Evolutionary conservation across 2,888 invertebrate genomes (phyloP), one percentile per base, ranked within the genome.

Genomic region (Branchipolynoe longqiensis): DNA sequence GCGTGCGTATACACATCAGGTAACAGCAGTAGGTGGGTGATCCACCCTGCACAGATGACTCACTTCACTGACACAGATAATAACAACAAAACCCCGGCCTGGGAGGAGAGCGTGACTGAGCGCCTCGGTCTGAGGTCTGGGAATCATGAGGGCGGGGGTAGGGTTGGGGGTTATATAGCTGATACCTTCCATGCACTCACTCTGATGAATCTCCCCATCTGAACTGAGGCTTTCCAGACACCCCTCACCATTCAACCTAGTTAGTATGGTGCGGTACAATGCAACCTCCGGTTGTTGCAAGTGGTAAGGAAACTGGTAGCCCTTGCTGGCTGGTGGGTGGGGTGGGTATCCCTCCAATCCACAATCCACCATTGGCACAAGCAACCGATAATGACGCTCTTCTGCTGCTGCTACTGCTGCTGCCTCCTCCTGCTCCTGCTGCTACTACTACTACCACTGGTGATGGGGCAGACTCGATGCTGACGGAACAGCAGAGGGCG

Each of bases 41-140:
- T 38, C 36, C 69, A 33, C 18, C 18, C 69, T 22, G 69, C 38
- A 36, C 69, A 69, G 33, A 69, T 69, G 69, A 69, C 69, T 69
- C 69, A 69, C 69, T 69, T 69, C 22, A 69, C 22, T 69, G 69
- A 69, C 69, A 69, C 69, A 69, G 69, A 69, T 69, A 14, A 69
- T 12, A 62, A n/a, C n/a, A n/a, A n/a, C n/a, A n/a, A n/a, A n/a
- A n/a, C n/a, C n/a, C n/a, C n/a, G n/a, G n/a, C n/a, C n/a, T n/a
- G n/a, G n/a, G 69, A 69, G 69, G 38, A 38, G 22, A 38, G 62
- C 28, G 69, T 36, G 33, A 69, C 69, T 38, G 33, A 36, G 38
- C n/a, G 38, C 18, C 33, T 69, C 69, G 36, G 33, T 38, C 69
- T 36, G 33, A 38, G 69, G 69, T 33, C 36, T 33, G 22, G 69